phyloP scores from a whole-genome alignment of 2,113 vertebrate genomes.

The Amphilophus citrinellus region DNA sequence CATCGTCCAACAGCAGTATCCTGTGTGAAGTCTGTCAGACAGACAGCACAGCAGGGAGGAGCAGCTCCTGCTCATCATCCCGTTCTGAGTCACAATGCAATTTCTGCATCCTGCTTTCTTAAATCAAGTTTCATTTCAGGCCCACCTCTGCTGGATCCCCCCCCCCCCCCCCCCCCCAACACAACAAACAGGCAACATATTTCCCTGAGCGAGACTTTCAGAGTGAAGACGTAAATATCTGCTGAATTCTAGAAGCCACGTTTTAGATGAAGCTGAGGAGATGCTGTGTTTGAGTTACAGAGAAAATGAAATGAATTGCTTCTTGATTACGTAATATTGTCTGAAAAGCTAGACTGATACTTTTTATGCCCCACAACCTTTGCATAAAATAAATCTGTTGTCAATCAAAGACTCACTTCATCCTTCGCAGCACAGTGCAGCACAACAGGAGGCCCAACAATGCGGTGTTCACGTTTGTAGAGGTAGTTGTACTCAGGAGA shows the following conservation, averaged over 20 bases:
- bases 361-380: neutral
- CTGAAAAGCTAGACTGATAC: neutral
- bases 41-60: constrained; percentile 19
- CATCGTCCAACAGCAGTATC: constrained; percentile 26
- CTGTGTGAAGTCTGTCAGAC: constrained; percentile 18
- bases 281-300: neutral
- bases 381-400: neutral
- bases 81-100: constrained; percentile 5
- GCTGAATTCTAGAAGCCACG: constrained; percentile 8
- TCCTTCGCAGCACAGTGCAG: constrained; percentile 87
- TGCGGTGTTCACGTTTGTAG: constrained; percentile 88
- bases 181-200: constrained; percentile 7
- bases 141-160: neutral
- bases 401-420: constrained; percentile 81
- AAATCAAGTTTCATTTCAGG: constrained; percentile 28
- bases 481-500: constrained; percentile 85
- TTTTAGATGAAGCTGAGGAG: constrained; percentile 2
- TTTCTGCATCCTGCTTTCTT: constrained; percentile 1
- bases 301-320: neutral
- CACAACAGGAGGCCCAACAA: constrained; percentile 92
- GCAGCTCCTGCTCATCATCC: constrained; percentile 15
- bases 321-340: neutral
- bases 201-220: constrained; percentile 2
- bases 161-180: neutral
- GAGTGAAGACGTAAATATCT: constrained; percentile 1